Evolutionary conservation across 2,113 vertebrate species (phyloP), one percentile per base, ranked within the genome.

Genomic region (Serinus canaria): DNA sequence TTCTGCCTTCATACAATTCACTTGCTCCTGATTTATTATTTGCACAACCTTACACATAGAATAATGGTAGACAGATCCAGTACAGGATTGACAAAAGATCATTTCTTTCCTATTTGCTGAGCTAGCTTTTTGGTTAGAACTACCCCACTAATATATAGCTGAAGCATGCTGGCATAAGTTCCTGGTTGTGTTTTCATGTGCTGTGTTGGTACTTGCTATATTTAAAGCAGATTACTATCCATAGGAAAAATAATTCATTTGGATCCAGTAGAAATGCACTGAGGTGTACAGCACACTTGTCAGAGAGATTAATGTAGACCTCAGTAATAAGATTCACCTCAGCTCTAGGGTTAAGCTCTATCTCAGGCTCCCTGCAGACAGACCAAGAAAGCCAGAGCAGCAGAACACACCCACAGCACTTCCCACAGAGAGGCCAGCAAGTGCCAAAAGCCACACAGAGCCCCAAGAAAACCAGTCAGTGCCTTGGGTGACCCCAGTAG

Each of bases 181-280:
- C 64, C 60, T 81, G 21, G 66, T 93, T 90, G 68, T 75, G 56
- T 90, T 72, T 46, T 90, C 67, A 7, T 35, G 31, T 37, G 35
- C 90, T 72, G 22, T 13, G 30, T 87, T 76, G 52, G 23, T 68
- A 43, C 30, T 83, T 78, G 72, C 56, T 95, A 16, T 72, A 81
- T 86, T 93, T 94, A 95, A 94, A 90, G 75, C 18, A 77, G 69
- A 94, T 97, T 94, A 95, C 31, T 64, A 14, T 76, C 88, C 69
- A 75, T 5, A 78, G 60, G 23, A 92, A 95, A 91, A 92, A 90
- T 33, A 89, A 81, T 33, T 89, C 39, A 39, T 78, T 67, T 90
- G 52, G 41, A 86, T 59, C 22, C 80, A 64, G 72, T 15, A 68
- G 76, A 93, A 94, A 87, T 0, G 7, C 52, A 89, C 47, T 41